Evolutionary conservation across 2,113 vertebrate species (phyloP).

Genomic region (Hemichromis elongatus): DNA sequence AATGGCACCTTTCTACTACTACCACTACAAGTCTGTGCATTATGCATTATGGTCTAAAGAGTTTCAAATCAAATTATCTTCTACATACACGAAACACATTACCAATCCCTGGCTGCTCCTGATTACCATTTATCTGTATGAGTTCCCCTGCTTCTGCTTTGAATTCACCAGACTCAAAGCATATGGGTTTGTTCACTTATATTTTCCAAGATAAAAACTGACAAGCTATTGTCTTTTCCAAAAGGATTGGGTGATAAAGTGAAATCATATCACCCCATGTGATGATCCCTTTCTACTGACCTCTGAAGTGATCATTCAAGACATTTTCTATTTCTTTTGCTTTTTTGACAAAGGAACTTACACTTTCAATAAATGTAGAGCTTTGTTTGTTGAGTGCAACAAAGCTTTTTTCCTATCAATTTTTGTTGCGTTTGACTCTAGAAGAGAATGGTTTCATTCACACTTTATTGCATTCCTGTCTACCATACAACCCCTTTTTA

Average conservation of each 20-base stretch:
- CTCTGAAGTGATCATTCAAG: neutral
- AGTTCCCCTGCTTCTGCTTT: neutral
- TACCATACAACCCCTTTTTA: neutral
- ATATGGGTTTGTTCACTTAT: neutral
- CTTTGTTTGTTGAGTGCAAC: neutral
- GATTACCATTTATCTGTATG: neutral
- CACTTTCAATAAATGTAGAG: neutral
- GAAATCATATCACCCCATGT: neutral
- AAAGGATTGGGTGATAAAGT: neutral
- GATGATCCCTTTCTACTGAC: neutral
- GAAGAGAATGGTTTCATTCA: neutral
- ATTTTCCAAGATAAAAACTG: neutral
- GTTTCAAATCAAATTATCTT: neutral
- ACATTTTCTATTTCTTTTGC: neutral
- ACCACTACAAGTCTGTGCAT: neutral
- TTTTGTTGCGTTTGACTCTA: neutral
- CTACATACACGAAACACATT: neutral
- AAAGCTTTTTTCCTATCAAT: neutral
- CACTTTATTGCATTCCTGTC: neutral
- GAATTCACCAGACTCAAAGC: neutral
- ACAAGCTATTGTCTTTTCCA: neutral
- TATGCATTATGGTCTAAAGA: neutral
- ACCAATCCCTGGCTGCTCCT: neutral
- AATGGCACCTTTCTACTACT: neutral
- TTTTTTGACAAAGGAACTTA: neutral